Evolutionary conservation across 2,888 invertebrate genomes (phyloP).

Genomic region (Eulithis prunata): DNA sequence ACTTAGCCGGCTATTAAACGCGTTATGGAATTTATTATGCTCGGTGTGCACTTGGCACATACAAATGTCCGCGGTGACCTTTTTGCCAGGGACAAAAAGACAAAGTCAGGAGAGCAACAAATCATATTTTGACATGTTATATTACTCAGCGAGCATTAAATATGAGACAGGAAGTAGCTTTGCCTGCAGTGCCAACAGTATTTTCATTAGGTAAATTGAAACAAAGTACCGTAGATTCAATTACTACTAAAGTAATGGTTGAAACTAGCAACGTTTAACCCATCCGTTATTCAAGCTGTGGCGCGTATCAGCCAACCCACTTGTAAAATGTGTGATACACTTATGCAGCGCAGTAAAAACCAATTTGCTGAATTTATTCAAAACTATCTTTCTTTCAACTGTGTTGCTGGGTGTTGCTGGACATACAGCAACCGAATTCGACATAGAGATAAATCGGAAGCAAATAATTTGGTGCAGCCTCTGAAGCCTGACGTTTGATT

Average conservation of each 20-base stretch:
- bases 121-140: conserved; percentile 26
- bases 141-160: conserved; percentile 20
- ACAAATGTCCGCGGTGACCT: conserved; percentile 32
- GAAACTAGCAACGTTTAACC: conserved; percentile 34
- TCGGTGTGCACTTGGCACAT: conserved; percentile 37
- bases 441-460: background rate
- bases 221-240: conserved; percentile 28
- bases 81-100: conserved; percentile 29
- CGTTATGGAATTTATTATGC: conserved; percentile 38
- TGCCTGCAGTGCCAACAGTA: conserved; percentile 22
- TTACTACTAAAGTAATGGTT: conserved; percentile 36
- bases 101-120: conserved; percentile 26
- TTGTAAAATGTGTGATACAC: conserved; percentile 46
- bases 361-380: conserved; percentile 47
- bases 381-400: background rate
- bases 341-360: conserved; percentile 55
- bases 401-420: background rate
- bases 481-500: conserved; percentile 43
- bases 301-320: conserved; percentile 44
- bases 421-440: background rate
- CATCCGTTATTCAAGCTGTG: conserved; percentile 40
- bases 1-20: conserved; percentile 38
- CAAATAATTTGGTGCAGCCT: conserved; percentile 32
- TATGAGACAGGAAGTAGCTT: conserved; percentile 17
- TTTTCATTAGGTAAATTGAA: conserved; percentile 21